These are phyloP conservation scores for Tuta absoluta DNA, from an alignment of 2,888 invertebrate genomes.

Conservation along the genomic window DNA sequence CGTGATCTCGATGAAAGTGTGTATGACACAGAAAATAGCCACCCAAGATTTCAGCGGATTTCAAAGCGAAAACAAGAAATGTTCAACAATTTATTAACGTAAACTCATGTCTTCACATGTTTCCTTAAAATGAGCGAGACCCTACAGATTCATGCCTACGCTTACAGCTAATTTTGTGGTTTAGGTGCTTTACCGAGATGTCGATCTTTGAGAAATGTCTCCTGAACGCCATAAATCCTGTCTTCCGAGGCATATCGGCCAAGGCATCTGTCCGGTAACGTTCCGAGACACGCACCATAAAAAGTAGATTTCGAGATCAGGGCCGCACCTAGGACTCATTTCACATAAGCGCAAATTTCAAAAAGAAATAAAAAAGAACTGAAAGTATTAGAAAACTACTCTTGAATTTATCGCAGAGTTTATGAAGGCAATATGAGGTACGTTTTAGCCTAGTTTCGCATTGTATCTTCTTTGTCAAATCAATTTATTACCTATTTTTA, in stretches of 20 bases:
- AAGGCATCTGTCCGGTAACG: constrained; percentile 28
- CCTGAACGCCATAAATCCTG: constrained; percentile 21
- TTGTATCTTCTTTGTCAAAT: too few relatives aligned
- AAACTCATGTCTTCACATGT: background rate
- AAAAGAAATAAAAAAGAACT: too few relatives aligned
- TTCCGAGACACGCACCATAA: constrained; percentile 24
- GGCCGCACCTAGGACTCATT: background rate
- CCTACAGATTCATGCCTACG: background rate
- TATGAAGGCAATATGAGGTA: too few relatives aligned
- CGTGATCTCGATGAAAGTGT: too few relatives aligned
- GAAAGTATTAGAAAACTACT: too few relatives aligned
- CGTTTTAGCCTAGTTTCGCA: too few relatives aligned
- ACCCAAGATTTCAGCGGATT: too few relatives aligned
- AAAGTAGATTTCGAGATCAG: constrained; percentile 31
- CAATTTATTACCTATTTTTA: too few relatives aligned
- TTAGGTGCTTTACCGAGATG: constrained; percentile 16
- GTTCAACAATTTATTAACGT: background rate
- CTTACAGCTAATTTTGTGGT: constrained; percentile 35
- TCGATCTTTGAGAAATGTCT: constrained; percentile 26
- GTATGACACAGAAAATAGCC: too few relatives aligned
- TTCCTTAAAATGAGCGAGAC: background rate
- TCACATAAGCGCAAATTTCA: background rate
- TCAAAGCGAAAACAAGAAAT: background rate
- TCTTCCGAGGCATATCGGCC: constrained; percentile 27
- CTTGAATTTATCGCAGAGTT: too few relatives aligned